These are phyloP conservation scores for Dysdera silvatica DNA, from an alignment of 1,140 invertebrate species.

Conservation along the genomic window DNA sequence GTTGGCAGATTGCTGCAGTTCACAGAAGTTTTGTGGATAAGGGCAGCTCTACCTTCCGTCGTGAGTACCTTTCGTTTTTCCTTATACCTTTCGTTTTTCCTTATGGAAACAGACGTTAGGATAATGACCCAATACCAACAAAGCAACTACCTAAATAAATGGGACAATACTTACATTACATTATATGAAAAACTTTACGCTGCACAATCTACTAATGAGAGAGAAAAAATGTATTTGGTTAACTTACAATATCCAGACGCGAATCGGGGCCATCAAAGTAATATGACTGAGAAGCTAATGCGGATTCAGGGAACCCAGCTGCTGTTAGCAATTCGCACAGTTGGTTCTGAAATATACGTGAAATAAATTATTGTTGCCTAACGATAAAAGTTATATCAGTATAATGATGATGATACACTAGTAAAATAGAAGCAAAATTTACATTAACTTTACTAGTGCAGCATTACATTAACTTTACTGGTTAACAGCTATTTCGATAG, in stretches of 20 bases:
- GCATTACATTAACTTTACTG: no score
- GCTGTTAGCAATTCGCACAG: constrained; percentile 71
- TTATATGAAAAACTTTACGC: not conserved
- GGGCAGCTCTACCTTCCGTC: constrained; percentile 83
- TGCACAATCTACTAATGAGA: not conserved
- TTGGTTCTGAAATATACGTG: constrained; percentile 57
- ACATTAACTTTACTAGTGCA: no score
- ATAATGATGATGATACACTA: no score
- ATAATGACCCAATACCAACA: constrained; percentile 84
- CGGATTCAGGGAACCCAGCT: constrained; percentile 82
- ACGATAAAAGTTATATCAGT: not conserved
- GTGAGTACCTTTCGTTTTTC: constrained; percentile 93
- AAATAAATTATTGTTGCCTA: constrained; percentile 6
- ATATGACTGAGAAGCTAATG: constrained; percentile 38
- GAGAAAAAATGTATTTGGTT: constrained; percentile 24
- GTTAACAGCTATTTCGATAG: no score
- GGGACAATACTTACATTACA: not conserved
- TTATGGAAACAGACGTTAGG: constrained; percentile 95
- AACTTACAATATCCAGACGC: constrained; percentile 66
- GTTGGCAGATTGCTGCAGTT: constrained; percentile 71
- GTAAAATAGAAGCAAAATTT: no score
- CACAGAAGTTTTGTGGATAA: constrained; percentile 94
- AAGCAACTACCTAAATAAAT: constrained; percentile 52
- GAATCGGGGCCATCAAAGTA: constrained; percentile 59
- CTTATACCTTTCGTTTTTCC: constrained; percentile 93